Conservation (phyloP, 2,113 vertebrate genomes). For the Pangasianodon hypophthalmus region DNA sequence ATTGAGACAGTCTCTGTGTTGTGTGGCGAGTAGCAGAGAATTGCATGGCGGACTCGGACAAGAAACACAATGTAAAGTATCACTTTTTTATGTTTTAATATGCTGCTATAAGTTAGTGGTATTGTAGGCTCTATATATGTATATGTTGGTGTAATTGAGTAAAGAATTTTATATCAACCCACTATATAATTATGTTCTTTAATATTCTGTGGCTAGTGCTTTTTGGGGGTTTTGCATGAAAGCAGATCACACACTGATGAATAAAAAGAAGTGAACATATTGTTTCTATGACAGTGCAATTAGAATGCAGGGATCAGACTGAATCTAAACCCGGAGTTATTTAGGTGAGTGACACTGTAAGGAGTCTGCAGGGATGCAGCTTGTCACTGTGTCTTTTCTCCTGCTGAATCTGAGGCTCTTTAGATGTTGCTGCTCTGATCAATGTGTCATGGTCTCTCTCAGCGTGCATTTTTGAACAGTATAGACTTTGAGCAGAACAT, state of each 20-base stretch:
- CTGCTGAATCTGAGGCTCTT: slow-evolving; percentile 36
- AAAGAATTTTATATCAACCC: background rate
- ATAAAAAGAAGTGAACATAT: slow-evolving; percentile 37
- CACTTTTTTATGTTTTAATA: slow-evolving; percentile 44
- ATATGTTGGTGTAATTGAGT: background rate
- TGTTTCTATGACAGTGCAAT: slow-evolving; percentile 26
- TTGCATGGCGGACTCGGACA: slow-evolving; percentile 30
- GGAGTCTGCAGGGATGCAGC: background rate
- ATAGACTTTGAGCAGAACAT: slow-evolving; percentile 13
- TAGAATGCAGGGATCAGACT: background rate
- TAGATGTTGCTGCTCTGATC: slow-evolving; percentile 31
- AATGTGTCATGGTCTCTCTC: background rate
- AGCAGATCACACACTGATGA: background rate
- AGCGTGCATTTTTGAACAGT: background rate
- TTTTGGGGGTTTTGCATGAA: background rate
- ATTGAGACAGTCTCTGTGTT: background rate
- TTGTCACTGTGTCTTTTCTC: slow-evolving; percentile 9
- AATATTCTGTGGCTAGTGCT: background rate
- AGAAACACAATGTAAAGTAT: slow-evolving; percentile 47
- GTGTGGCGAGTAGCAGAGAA: background rate
- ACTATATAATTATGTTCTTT: background rate
- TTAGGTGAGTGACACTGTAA: background rate
- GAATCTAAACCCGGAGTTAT: background rate
- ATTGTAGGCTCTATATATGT: background rate
- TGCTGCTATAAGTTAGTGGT: background rate